Base-by-base conservation (phyloP, 2,113 vertebrate genomes). In the Rhynchomys soricoides region DNA sequence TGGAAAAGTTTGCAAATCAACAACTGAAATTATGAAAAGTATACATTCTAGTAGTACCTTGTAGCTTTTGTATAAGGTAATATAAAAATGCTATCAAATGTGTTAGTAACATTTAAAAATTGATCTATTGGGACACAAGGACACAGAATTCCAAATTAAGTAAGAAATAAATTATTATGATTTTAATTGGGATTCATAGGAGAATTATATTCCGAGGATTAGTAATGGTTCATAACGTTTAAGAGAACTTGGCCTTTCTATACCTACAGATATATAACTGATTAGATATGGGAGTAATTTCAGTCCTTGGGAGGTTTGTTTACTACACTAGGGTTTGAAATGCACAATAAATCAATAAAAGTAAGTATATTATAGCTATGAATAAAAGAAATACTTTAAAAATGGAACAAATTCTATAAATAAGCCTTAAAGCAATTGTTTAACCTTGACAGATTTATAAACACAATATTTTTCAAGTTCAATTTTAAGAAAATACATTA, bases 141-240 rank as follows among this genome's bases (percentile, higher is more conserved):
- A 26, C 37, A 70, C 21, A 15, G 21, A 24, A 91, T 87, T 93
- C 43, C 5, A 90, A 90, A 52, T 74, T n/a, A 95, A 96, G 86
- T 85, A 50, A 96, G 11, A 86, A 88, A 85, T 87, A 19, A 82
- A 78, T 79, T 43, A 62, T 83, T 78, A 82, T 11, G 68, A 55
- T 85, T 74, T 91, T 86, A 86, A n/a, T 77, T 77, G 21, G 50
- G 79, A 48, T 68, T 48, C 8, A 24, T 22, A 52, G 37, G 40
- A 91, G 17, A 89, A 90, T 92, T 96, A 79, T 70, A 92, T 59
- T 92, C 90, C n/a, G 19, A 71, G 78, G 81, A 83, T 55, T 52
- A 88, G 21, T 68, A 92, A 62, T 43, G 13, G n/a, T 62, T 48
- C 48, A 9, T 50, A 68, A 82, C 48, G 7, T 3, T 59, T 90